Evolutionary conservation across 30 jellyfish, hydroid and myxozoan species (phyloP), one percentile per base, ranked within the genome.

Genomic region (Cassiopea andromeda): DNA sequence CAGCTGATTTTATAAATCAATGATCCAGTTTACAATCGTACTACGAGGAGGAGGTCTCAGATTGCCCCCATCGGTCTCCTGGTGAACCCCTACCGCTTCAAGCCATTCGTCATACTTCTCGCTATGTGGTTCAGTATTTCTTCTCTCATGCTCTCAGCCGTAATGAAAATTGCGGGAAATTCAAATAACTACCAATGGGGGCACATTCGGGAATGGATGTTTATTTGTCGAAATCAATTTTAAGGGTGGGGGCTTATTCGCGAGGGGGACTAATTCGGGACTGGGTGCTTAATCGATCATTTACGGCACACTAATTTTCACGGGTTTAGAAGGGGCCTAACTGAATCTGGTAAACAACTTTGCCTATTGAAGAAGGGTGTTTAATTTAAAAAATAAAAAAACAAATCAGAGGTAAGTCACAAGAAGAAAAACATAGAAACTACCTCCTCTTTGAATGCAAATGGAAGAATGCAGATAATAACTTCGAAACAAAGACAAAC

Each of bases 401-500:
- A 27, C 38, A 27, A 27, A 27, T 27, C 38, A 27, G 38, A 27
- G 38, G 38, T 27, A 27, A 27, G 38, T 27, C 38, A 27, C 0
- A 0, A 27, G 38, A 27, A 27, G 38, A 27, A 27, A 27, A 27
- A 27, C 38, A 27, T 27, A 0, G 38, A 27, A 27, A 27, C 0
- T 27, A 27, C 38, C 38, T 27, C 38, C 38, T 27, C 38, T 27
- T 27, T 27, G 38, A 27, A 27, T 27, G 38, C 38, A 27, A 27
- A 27, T 27, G 38, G 12, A 54, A 54, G 12, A 0, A 54, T 54
- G 12, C 64, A 54, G 64, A 10, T 10, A 54, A 54, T 3, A 54
- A 10, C 10, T 3, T 54, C 57, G 15, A 70, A 70, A 70, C 73
- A 64, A 4, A 5, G 73, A 64, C 73, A 64, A 60, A 86, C 93